These are phyloP conservation scores for Cherax destructor DNA, from an alignment of 1,140 invertebrate species.

Conservation along the genomic window DNA sequence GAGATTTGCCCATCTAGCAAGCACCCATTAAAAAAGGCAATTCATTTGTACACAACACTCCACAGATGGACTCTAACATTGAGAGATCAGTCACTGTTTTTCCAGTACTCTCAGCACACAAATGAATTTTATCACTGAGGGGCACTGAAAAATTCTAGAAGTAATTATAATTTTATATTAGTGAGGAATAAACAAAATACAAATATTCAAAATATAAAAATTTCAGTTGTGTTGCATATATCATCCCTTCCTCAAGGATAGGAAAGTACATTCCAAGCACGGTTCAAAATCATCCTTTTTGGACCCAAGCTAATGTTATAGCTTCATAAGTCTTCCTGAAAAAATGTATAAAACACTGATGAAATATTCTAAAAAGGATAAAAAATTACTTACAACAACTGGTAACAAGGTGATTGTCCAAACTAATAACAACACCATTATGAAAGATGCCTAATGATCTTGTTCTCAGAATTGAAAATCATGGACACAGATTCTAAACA, in stretches of 20 bases:
- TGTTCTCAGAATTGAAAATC: conserved; percentile 32
- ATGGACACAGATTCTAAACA: conserved; percentile 40
- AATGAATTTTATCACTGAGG: conserved; percentile 20
- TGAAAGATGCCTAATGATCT: conserved; percentile 29
- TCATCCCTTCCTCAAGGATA: conserved; percentile 22
- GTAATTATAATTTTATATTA: conserved; percentile 14
- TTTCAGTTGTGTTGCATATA: conserved; percentile 25
- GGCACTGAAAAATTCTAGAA: conserved; percentile 8
- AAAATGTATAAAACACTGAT: conserved; percentile 46
- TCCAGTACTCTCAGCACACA: conserved; percentile 5
- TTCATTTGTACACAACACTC: conserved; percentile 53
- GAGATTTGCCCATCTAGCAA: conserved; percentile 53
- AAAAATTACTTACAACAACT: conserved; percentile 53
- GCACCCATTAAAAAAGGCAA: conserved; percentile 51
- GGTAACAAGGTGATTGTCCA: conserved; percentile 54
- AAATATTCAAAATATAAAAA: conserved; percentile 12
- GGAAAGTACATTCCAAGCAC: conserved; percentile 25
- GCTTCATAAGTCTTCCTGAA: conserved; percentile 46
- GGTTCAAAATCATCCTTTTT: conserved; percentile 32
- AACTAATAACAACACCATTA: conserved; percentile 56
- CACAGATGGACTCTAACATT: conserved; percentile 40
- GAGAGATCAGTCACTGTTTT: conserved; percentile 2
- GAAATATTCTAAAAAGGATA: conserved; percentile 36
- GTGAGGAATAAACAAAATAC: conserved; percentile 15
- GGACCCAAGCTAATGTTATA: conserved; percentile 38